Evolutionary conservation across 1,140 invertebrate genomes (phyloP), one percentile per base, ranked within the genome.

Genomic region (Anthonomus grandis): DNA sequence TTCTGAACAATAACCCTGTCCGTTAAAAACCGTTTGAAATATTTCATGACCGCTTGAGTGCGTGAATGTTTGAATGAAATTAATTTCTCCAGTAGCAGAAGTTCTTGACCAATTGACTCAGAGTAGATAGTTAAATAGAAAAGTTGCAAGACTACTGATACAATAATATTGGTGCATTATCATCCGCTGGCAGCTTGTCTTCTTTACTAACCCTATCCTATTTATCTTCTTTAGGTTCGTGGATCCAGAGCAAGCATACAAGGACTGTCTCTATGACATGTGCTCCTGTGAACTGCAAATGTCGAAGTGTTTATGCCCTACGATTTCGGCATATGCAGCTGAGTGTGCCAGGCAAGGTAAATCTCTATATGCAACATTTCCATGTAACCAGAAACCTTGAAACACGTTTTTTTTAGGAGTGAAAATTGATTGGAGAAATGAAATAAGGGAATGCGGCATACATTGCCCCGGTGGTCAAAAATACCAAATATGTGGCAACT

Each of bases 221-320:
- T 15, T 18, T 4, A 4, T 87, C 89, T 66, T 82, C 34, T 50
- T 21, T 12, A 57, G 82, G 75, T 75, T 83, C 61, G 88, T 93
- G 9, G 89, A 93, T 69, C 86, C 89, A 2, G 81, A 85, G 31
- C 75, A 81, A 10, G 93, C 81, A 73, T 87, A 91, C 72, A 80
- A 86, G 59, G 82, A 90, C 69, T 95, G 93, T 71, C 66, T 91
- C 56, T 92, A 87, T 72, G 93, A 95, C 69, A 83, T 93, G 73
- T 95, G 92, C 67, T 83, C 88, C 10, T 95, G 91, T 71, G 80
- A 83, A 45, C 74, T 76, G 18, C 81, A 80, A 45, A 67, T 80
- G 2, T 71, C 81, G 13, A 77, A 80, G 18, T 95, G 91, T 67
- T 76, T 93, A 39, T 95, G 92, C 71, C 87, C 91, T 3, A 84